Conservation (phyloP, 2,888 invertebrate genomes). For the Yponomeuta sedellus region DNA sequence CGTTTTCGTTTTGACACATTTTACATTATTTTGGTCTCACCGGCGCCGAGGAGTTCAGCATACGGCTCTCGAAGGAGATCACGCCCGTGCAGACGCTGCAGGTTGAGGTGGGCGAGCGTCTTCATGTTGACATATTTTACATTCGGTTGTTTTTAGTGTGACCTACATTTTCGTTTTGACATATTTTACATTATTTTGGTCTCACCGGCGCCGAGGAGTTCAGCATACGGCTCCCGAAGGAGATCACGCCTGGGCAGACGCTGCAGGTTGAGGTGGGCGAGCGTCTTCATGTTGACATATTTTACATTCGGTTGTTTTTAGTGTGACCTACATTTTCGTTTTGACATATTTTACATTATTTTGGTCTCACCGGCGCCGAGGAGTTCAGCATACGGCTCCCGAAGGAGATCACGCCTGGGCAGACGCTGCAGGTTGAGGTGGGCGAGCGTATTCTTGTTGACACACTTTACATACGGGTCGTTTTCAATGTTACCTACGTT, state of each 20-base stretch:
- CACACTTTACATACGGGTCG: neutral
- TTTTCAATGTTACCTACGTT: neutral
- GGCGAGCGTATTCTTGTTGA: constrained; percentile 22
- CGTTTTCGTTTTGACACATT: too few species aligned
- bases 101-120: constrained; percentile 77
- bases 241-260: constrained; percentile 83
- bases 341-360: too few species aligned
- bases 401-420: constrained; percentile 81
- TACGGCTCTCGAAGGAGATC: constrained; percentile 81
- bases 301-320: neutral
- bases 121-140: neutral
- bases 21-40: constrained; percentile 65
- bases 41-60: constrained; percentile 87
- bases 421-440: constrained; percentile 83
- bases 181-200: too few species aligned
- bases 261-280: constrained; percentile 81
- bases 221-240: constrained; percentile 82
- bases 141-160: neutral
- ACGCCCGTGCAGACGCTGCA: constrained; percentile 84
- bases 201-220: constrained; percentile 89
- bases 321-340: neutral
- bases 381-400: constrained; percentile 86
- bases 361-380: too few species aligned
- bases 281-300: neutral
- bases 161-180: too few species aligned